Conservation (phyloP, 2,113 vertebrate genomes). For the Echinops telfairi region DNA sequence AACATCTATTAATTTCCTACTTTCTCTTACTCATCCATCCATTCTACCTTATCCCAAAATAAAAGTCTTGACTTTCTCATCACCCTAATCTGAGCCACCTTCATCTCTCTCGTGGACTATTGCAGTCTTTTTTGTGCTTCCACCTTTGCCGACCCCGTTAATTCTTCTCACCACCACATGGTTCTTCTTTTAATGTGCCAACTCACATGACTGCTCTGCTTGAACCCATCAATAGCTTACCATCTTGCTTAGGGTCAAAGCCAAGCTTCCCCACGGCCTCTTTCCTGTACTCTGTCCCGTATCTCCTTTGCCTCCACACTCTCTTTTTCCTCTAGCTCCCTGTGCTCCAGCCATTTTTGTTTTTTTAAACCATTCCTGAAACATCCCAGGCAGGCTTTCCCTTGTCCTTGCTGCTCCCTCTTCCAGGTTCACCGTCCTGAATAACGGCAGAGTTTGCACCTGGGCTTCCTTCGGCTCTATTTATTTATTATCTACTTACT, state of each 20-base stretch:
- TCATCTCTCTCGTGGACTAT: not conserved
- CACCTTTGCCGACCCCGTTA: not conserved
- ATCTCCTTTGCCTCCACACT: not conserved
- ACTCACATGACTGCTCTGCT: not conserved
- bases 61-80: not conserved
- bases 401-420: not conserved
- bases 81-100: not conserved
- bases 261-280: not conserved
- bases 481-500: too few relatives aligned
- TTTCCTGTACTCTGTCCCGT: not conserved
- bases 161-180: not conserved
- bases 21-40: not conserved
- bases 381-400: not conserved
- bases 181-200: not conserved
- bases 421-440: conserved; percentile 8
- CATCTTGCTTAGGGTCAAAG: conserved; percentile 14
- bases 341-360: not conserved
- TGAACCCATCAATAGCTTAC: conserved; percentile 1
- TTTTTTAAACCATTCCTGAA: not conserved
- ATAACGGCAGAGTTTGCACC: not conserved
- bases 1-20: not conserved
- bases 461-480: conserved; percentile 10
- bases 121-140: not conserved
- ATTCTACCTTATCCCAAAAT: conserved; percentile 18
- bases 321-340: conserved; percentile 4